Conservation (phyloP, 2,888 invertebrate genomes). For the Diloba caeruleocephala region DNA sequence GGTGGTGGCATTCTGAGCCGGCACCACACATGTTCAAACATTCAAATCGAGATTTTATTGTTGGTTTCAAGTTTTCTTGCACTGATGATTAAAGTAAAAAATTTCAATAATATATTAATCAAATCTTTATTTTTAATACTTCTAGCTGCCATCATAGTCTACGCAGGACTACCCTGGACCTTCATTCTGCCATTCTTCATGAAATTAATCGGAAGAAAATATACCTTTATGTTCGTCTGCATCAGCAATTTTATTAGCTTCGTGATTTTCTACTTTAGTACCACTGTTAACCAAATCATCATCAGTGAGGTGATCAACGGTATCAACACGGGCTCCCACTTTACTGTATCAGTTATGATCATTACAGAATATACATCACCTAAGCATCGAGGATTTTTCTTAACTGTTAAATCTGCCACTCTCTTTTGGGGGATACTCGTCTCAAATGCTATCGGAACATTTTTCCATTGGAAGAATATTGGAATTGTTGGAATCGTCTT, state of each 20-base stretch:
- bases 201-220: slow-evolving; percentile 38
- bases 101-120: neutral
- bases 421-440: slow-evolving; percentile 36
- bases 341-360: slow-evolving; percentile 39
- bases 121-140: slow-evolving; percentile 1
- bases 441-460: slow-evolving; percentile 60
- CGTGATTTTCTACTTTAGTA: slow-evolving; percentile 42
- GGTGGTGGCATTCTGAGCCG: too few species aligned
- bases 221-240: slow-evolving; percentile 28
- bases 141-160: slow-evolving; percentile 46
- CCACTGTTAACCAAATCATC: slow-evolving; percentile 47
- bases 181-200: slow-evolving; percentile 33
- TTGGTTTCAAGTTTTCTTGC: too few species aligned
- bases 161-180: slow-evolving; percentile 37
- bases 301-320: slow-evolving; percentile 54
- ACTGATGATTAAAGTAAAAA: too few species aligned
- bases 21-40: too few species aligned
- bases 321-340: slow-evolving; percentile 31
- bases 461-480: slow-evolving; percentile 59
- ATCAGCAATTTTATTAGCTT: slow-evolving; percentile 34
- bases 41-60: too few species aligned
- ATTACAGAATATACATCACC: slow-evolving; percentile 36
- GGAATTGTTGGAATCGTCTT: slow-evolving; percentile 44
- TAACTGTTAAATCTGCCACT: slow-evolving; percentile 53
- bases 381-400: slow-evolving; percentile 49